Conservation (phyloP, 2,797 vertebrate genomes). For the Argya squamiceps region DNA sequence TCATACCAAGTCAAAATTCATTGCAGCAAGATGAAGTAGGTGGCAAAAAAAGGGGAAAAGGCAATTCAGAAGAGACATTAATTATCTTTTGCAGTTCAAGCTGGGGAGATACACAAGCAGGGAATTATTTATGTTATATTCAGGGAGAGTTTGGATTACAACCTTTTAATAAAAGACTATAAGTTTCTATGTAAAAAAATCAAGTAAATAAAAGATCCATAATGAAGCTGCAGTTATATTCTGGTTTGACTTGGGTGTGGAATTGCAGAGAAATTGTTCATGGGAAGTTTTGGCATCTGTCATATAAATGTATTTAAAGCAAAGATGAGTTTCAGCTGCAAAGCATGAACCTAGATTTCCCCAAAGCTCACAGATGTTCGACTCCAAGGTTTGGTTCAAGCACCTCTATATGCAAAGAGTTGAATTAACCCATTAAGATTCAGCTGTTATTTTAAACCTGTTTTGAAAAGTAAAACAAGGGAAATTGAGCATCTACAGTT, state of each 20-base stretch:
- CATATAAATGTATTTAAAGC: constrained; percentile 3
- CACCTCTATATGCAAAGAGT: neutral
- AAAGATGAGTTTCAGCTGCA: constrained; percentile 16
- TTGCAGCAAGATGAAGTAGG: neutral
- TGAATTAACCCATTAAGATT: neutral
- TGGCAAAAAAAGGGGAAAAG: neutral
- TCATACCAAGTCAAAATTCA: constrained; percentile 14
- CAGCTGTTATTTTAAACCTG: neutral
- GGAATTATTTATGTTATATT: neutral
- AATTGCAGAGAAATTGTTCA: neutral
- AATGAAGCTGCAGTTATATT: neutral
- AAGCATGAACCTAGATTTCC: neutral
- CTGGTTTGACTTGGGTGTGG: neutral
- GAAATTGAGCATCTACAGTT: neutral
- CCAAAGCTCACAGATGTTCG: constrained; percentile 13
- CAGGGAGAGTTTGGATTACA: neutral
- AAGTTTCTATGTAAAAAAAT: neutral
- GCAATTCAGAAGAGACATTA: neutral
- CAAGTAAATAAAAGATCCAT: neutral
- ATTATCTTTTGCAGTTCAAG: neutral
- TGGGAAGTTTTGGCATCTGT: constrained; percentile 3
- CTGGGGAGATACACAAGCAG: neutral
- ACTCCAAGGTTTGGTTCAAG: constrained; percentile 4
- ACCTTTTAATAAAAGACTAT: neutral
- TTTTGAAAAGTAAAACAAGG: neutral